Conservation (phyloP, 2,888 invertebrate species). For the Perizoma affinitatum region DNA sequence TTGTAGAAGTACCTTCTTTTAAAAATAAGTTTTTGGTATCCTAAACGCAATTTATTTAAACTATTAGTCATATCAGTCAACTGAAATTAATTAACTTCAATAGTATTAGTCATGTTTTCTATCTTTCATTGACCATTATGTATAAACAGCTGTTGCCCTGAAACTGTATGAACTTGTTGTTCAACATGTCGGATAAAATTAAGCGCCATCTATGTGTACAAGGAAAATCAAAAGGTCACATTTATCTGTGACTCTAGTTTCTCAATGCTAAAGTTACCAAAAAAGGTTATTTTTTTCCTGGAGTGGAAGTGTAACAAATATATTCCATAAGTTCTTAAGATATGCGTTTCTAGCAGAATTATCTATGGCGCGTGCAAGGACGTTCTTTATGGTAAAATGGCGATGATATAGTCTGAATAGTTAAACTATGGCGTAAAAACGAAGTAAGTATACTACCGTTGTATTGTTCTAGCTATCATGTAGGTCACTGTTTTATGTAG, state of each 20-base stretch:
- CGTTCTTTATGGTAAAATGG: slow-evolving; percentile 6
- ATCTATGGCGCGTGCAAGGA: slow-evolving; percentile 9
- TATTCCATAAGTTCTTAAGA: no score
- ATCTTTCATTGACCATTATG: slow-evolving; percentile 2
- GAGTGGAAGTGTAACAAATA: no score
- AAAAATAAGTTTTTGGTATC: no score
- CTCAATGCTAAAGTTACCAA: no score
- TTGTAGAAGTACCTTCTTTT: neutral
- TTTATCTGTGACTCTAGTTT: no score
- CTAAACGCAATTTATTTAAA: neutral
- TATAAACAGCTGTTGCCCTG: slow-evolving; percentile 7
- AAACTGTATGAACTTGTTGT: neutral
- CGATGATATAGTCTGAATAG: neutral
- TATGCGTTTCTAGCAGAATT: slow-evolving; percentile 10
- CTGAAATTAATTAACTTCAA: neutral
- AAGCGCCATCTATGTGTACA: no score
- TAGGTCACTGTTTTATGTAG: slow-evolving; percentile 4
- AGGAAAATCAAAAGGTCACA: no score
- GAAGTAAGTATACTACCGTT: neutral
- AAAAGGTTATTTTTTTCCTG: no score
- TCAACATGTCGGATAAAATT: neutral
- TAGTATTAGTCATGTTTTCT: slow-evolving; percentile 14
- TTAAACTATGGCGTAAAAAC: neutral
- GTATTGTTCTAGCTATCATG: slow-evolving; percentile 1
- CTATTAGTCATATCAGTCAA: neutral